phyloP scores from a whole-genome alignment of 1,140 invertebrate species.

The Anastrepha ludens region DNA sequence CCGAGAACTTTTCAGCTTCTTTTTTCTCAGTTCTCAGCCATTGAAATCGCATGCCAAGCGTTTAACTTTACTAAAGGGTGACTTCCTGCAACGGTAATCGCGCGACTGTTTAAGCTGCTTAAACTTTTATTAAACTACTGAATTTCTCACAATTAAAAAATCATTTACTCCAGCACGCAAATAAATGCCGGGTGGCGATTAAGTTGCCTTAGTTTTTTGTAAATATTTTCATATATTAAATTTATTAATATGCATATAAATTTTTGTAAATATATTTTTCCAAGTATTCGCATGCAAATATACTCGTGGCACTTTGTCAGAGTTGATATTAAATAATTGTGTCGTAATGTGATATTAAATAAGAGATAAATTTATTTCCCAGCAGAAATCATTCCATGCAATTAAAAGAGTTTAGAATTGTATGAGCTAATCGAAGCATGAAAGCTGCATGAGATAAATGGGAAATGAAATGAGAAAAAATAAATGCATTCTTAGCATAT shows the following conservation, averaged over 20 bases:
- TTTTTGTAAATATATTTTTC: background rate
- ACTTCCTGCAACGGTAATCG: background rate
- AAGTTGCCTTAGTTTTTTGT: too few relatives aligned
- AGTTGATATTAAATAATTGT: background rate
- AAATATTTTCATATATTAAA: too few relatives aligned
- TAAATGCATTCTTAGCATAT: too few relatives aligned
- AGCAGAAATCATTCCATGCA: background rate
- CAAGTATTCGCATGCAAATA: background rate
- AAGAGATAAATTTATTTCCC: background rate
- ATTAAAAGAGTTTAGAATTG: constrained; percentile 22
- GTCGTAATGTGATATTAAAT: background rate
- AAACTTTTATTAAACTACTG: background rate
- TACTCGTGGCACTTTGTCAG: background rate
- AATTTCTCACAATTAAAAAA: constrained; percentile 43
- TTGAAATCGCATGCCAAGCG: background rate
- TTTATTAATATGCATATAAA: background rate
- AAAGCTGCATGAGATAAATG: too few relatives aligned
- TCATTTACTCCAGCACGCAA: constrained; percentile 3
- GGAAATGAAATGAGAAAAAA: too few relatives aligned
- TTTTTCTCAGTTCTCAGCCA: background rate
- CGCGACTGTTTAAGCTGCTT: background rate
- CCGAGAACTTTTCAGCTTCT: background rate
- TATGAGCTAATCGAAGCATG: too few relatives aligned
- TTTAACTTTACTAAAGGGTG: background rate
- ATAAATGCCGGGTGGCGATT: too few relatives aligned